Evolutionary conservation across 2,113 vertebrate species (phyloP).

Genomic region (Silurus asotus): DNA sequence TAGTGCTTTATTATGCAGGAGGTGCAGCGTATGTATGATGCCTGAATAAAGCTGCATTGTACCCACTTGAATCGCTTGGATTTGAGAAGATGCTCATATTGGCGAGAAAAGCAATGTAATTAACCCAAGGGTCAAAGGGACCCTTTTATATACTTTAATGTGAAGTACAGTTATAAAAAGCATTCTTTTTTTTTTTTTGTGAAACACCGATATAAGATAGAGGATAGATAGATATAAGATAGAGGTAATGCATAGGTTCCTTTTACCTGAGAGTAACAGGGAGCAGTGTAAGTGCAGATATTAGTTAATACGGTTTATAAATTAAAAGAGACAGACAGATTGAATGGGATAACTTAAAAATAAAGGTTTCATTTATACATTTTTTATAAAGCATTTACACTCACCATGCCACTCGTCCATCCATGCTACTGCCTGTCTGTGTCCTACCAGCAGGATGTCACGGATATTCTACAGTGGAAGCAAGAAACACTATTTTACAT

Average conservation of each 20-base stretch:
- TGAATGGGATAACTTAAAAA: not conserved
- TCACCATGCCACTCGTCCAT: slow-evolving; percentile 80
- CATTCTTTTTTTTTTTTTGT: not conserved
- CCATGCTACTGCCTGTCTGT: slow-evolving; percentile 80
- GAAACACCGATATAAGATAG: not conserved
- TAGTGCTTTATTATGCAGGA: not conserved
- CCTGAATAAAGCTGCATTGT: not conserved
- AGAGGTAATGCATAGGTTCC: not conserved
- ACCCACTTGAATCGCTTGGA: not conserved
- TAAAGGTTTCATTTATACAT: not conserved
- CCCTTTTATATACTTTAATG: not conserved
- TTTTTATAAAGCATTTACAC: slow-evolving; percentile 36
- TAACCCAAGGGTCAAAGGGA: not conserved
- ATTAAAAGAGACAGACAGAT: not conserved
- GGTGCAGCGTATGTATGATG: not conserved
- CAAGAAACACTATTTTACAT: slow-evolving; percentile 7
- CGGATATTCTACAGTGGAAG: slow-evolving; percentile 68
- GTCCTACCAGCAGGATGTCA: slow-evolving; percentile 78
- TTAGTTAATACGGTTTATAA: not conserved
- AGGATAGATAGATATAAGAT: not conserved
- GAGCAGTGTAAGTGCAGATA: not conserved
- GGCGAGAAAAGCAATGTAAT: not conserved
- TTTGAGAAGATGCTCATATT: not conserved
- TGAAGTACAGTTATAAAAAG: not conserved
- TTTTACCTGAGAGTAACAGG: not conserved